Base-by-base conservation (phyloP, 2,797 vertebrate genomes). In the Dendrocincla tyrannina region DNA sequence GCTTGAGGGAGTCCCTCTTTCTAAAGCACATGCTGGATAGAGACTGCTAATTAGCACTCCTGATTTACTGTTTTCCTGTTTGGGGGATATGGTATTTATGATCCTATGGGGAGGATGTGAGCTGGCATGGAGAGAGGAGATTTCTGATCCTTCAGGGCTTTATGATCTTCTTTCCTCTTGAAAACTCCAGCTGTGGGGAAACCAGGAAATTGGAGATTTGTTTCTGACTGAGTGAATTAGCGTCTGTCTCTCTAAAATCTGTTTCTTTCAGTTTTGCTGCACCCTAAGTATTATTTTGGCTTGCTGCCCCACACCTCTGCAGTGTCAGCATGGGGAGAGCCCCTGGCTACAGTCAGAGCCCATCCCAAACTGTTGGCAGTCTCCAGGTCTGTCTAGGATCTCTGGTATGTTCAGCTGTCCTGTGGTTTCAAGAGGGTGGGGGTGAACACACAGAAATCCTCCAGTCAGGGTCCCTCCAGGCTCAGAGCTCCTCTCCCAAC, bases 161-260 rank as follows among this genome's bases (percentile, higher is more conserved):
- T 85, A 22, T 73, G 66, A 69, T 66, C 42, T 59, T 75, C 63
- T 58, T 96, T 89, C 84, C 84, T 94, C 62, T 76, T 69, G 72
- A 72, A 96, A 96, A 81, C 55, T 85, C 89, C 89, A 95, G 93
- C 90, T 95, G 95, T 32, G 83, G n/a, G 60, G 84, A 81, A 73
- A 89, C 79, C 85, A 95, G 94, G 93, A 96, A 96, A 95, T 72
- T 49, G 78, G 75, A 82, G 84, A 82, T 93, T 95, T 95, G 90
- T 95, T 96, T 92, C 93, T 88, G 88, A 67, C 72, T 78, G 85
- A 91, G 74, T 74, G 86, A 95, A 70, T 93, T 91, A 92, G 63
- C 9, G 1, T 64, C 91, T 91, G 86, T 90, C 35, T 92, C 86
- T 87, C 83, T 62, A 9, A 95, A 92, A 76, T 63, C 85, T 74